phyloP scores from a whole-genome alignment of 2,888 invertebrate species.

The Sisyra nigra region DNA sequence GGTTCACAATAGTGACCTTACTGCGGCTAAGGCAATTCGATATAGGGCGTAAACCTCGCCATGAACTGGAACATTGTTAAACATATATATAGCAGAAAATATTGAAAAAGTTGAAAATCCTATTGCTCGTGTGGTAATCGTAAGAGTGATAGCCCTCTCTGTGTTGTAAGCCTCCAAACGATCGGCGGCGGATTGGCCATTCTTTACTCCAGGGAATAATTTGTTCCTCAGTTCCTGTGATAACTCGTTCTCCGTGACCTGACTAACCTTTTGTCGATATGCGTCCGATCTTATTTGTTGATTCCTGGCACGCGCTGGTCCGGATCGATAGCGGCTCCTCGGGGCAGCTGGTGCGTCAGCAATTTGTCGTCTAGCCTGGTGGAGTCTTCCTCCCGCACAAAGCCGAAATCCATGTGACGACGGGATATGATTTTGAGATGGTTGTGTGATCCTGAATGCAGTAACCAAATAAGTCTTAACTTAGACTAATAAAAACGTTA shows the following conservation, averaged over 20 bases:
- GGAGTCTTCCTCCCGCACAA: neutral
- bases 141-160: neutral
- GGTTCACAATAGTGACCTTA: neutral
- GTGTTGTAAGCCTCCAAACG: slow-evolving; percentile 5
- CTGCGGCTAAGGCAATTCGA: neutral
- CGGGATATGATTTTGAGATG: neutral
- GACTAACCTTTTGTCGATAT: neutral
- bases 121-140: neutral
- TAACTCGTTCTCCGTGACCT: slow-evolving; percentile 7
- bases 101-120: neutral
- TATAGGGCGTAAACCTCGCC: neutral
- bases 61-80: neutral
- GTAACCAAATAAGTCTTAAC: too few species aligned
- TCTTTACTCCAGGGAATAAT: slow-evolving; percentile 9
- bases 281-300: neutral
- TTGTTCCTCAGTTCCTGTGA: slow-evolving; percentile 6
- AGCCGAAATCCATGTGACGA: neutral
- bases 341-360: neutral
- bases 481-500: too few species aligned
- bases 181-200: slow-evolving; percentile 6
- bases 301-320: neutral
- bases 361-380: neutral
- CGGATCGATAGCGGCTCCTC: neutral
- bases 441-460: neutral
- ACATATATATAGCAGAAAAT: too few species aligned